Evolutionary conservation across 2,888 invertebrate species (phyloP), one percentile per base, ranked within the genome.

Genomic region (Gymnosoma rotundatum): DNA sequence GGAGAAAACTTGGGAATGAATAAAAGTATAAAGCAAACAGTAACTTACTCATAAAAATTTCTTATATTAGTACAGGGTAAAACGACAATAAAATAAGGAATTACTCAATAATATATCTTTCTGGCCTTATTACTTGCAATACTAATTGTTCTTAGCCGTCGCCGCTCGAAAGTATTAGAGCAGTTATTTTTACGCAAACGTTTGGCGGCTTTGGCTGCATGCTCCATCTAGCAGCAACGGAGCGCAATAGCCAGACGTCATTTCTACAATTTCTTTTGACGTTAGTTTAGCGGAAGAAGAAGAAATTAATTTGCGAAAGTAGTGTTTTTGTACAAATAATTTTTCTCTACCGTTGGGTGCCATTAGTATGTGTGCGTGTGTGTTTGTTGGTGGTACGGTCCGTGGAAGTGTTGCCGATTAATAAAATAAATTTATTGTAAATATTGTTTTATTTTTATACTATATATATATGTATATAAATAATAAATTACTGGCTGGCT

Each of bases 311-410:
- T 79, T 38, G 79, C 73, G 42, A 74, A 73, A 67, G 56, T 38
- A 50, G 32, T 73, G 25, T 73, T 45, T 78, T 78, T 48, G 32
- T 32, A 63, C 18, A 56, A 64, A 60, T 48, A n/a, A 1, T 16
- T 54, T 45, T 45, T 36, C 16, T 32, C 61, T 61, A 42, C 42
- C 42, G 42, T 12, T 42, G 42, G 42, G 50, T 61, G 52, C 42
- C 52, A 42, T 45, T 38, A 42, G 61, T 69, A 60, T 21, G 74
- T 63, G 45, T 32, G 67, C 20, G 58, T 70, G 66, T 66, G 66
- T 78, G 78, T 61, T 66, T 52, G 38, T 45, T 25, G 45, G 63
- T 69, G 50, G 32, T 72, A 75, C 79, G 67, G 76, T 80, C 61
- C 72, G 73, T 48, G 58, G 60, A 74, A 66, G 63, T 60, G 76